These are phyloP conservation scores for Poecilus cupreus DNA, from an alignment of 2,888 invertebrate species.

Conservation along the genomic window DNA sequence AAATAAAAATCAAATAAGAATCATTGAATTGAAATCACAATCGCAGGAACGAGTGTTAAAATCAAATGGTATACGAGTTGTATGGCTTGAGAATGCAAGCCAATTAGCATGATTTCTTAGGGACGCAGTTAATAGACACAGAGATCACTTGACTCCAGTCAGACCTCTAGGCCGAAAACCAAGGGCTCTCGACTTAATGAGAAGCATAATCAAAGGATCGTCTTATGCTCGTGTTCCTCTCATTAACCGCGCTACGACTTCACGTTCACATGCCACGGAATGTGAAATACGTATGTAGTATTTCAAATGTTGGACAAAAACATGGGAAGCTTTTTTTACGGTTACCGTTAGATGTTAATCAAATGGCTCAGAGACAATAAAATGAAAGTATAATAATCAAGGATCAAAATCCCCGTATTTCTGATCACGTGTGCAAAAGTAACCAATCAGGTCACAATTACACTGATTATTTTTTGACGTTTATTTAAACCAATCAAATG, in stretches of 20 bases:
- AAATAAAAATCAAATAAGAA: too few species aligned
- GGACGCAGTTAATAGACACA: conserved; percentile 28
- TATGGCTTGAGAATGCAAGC: neutral
- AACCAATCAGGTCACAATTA: too few species aligned
- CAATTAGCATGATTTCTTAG: conserved; percentile 32
- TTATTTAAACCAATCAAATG: too few species aligned
- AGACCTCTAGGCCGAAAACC: neutral
- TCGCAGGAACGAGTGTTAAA: neutral
- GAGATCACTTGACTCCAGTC: neutral
- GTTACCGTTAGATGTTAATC: too few species aligned
- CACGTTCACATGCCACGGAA: neutral
- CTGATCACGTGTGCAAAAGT: too few species aligned
- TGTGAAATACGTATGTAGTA: neutral
- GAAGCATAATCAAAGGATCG: neutral
- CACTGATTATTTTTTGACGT: too few species aligned
- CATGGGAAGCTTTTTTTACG: too few species aligned
- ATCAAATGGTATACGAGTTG: neutral
- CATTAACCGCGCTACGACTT: neutral
- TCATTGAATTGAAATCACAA: conserved; percentile 8
- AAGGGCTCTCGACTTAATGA: conserved; percentile 31
- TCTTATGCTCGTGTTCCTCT: neutral
- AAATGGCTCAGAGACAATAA: too few species aligned
- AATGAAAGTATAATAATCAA: too few species aligned
- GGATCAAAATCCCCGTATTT: too few species aligned
- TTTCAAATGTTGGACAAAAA: neutral